Base-by-base conservation (phyloP, 2,888 invertebrate species). In the Thymelicus lineola region DNA sequence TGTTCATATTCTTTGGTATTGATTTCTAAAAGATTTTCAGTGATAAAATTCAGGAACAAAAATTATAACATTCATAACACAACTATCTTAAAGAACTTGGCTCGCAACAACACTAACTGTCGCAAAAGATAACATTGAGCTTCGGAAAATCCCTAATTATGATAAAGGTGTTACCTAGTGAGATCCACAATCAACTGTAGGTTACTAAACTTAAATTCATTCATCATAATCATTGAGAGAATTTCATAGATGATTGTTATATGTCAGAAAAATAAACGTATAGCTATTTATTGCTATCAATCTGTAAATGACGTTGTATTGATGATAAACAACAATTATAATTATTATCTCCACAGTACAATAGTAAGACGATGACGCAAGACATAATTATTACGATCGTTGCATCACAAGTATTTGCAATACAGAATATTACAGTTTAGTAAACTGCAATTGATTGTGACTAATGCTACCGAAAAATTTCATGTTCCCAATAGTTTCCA, bases 181-280 rank as follows among this genome's bases (percentile, higher is more conserved):
- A 93, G 92, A 92, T 92, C 91, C 88, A 91, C 92, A 93, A 91
- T 91, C 93, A 91, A 85, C 85, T 91, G 90, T 88, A 90, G 87
- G 84, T 91, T 91, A 91, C 90, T 90, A 87, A 90, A 91, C 82
- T 83, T 77, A 70, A 15, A 48, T 48, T 48, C 53, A 53, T 53
- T 53, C 15, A 50, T 50, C 15, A 17, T 17, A 17, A n/a, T 15
- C 7, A 42, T 1, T 17, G 48, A 15, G 7, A 50, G 6, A 50
- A 17, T 17, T 12, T 9, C 1, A 53, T 17, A 20, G 1, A 15
- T 48, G 9, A 12, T 1, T 48, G 7, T 48, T 48, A 9, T 15
- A 48, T 53, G 53, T 10, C 53, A 48, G 28, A 12, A 53, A 28
- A 53, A 53, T 50, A 50, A 50, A 50, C 15, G 9, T n/a, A 50